Conservation (phyloP, 2,888 invertebrate species). For the Lycaena phlaeas region DNA sequence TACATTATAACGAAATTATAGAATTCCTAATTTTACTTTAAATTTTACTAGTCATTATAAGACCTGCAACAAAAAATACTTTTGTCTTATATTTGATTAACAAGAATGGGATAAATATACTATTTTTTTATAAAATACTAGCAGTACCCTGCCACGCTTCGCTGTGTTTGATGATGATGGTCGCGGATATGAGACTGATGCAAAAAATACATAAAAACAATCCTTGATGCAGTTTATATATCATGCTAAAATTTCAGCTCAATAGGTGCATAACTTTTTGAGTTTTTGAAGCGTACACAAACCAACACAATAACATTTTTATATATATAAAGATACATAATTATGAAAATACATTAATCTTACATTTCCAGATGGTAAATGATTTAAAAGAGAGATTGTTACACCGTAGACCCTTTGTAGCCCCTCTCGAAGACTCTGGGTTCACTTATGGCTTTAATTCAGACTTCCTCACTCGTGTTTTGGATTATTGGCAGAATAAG, state of each 20-base stretch:
- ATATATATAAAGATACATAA: no score
- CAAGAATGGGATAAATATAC: no score
- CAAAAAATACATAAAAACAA: no score
- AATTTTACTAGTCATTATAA: background rate
- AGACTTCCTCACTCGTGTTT: slow-evolving; percentile 75
- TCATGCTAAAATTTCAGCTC: no score
- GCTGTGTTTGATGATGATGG: background rate
- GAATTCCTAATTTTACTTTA: background rate
- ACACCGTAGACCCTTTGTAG: slow-evolving; percentile 49
- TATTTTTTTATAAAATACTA: background rate
- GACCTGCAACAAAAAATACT: background rate
- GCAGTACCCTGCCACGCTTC: background rate
- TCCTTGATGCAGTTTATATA: no score
- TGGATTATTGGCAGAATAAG: slow-evolving; percentile 84
- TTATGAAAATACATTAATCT: no score
- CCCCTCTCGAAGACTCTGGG: slow-evolving; percentile 76
- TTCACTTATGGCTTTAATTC: slow-evolving; percentile 90
- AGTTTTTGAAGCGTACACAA: no score
- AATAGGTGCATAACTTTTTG: background rate
- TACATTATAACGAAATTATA: background rate
- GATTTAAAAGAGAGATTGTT: slow-evolving; percentile 72
- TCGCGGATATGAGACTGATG: background rate
- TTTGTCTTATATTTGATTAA: background rate
- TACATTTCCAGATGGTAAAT: slow-evolving; percentile 47
- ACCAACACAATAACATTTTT: no score